These are phyloP conservation scores for Corella eumyota DNA, from an alignment of 23 tunicate genomes.

Conservation along the genomic window DNA sequence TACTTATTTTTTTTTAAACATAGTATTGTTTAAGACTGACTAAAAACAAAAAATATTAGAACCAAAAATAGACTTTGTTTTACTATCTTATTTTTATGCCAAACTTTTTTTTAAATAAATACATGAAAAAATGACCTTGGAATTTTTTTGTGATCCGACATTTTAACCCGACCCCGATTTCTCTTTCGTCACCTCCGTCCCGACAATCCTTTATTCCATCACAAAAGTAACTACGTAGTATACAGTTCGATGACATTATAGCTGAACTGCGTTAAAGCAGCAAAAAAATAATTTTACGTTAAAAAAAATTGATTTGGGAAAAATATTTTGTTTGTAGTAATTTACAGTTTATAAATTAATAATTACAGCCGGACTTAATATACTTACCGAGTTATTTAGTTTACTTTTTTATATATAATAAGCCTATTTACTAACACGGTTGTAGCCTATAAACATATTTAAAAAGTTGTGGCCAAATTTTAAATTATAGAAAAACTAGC, in stretches of 20 bases:
- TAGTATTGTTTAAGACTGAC: too few species aligned
- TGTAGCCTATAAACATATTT: not conserved
- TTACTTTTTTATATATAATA: too few species aligned
- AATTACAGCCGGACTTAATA: too few species aligned
- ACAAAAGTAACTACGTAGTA: conserved; percentile 33
- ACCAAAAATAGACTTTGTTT: too few species aligned
- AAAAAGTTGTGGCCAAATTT: not conserved
- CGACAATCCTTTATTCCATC: conserved; percentile 41
- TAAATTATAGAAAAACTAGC: conserved; percentile 2
- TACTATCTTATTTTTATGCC: too few species aligned
- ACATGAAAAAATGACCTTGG: not conserved
- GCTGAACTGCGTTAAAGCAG: not conserved
- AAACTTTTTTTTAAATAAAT: too few species aligned
- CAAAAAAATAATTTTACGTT: not conserved
- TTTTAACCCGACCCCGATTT: conserved; percentile 31
- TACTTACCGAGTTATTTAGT: too few species aligned
- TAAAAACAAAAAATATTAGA: too few species aligned
- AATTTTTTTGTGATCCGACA: conserved; percentile 12
- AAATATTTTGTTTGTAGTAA: too few species aligned
- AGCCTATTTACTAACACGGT: too few species aligned
- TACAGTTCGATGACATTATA: conserved; percentile 26
- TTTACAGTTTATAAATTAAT: too few species aligned
- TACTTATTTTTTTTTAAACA: not conserved
- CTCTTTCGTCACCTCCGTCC: conserved; percentile 38
- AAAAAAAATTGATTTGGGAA: too few species aligned